A percentile compares a stretch with the other conserved stretches of the same genome.
phyloP scores from a whole-genome alignment of 2,113 vertebrate genomes.

The Corapipo altera region DNA sequence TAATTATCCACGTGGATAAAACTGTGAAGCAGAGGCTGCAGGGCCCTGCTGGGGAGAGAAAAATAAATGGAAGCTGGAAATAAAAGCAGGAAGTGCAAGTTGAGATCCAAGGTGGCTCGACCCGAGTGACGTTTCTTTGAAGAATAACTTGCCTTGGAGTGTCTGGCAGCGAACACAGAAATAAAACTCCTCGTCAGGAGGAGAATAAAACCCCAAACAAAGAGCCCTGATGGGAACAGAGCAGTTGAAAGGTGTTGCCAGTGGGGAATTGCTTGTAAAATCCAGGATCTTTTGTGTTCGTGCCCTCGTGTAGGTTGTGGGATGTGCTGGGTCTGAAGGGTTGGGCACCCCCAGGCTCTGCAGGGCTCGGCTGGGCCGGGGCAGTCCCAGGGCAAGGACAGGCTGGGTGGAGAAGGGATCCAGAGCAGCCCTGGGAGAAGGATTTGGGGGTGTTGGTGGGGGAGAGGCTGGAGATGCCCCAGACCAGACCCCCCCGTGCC shows the following conservation, averaged over 20 bases:
- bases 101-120: background rate
- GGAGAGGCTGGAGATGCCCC: background rate
- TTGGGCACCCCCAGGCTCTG: background rate
- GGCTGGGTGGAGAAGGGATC: background rate
- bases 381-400: background rate
- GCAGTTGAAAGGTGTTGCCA: background rate
- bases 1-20: background rate
- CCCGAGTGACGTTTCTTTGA: background rate
- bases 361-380: background rate
- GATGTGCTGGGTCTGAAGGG: accelerated
- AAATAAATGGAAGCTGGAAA: slow-evolving; percentile 18
- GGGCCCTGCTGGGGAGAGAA: background rate
- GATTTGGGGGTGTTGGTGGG: background rate
- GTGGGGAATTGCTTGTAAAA: background rate
- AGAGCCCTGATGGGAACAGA: background rate
- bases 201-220: background rate
- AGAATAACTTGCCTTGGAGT: background rate
- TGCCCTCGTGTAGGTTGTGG: background rate
- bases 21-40: background rate
- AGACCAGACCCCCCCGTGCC: background rate
- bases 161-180: background rate
- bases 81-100: background rate
- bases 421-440: background rate
- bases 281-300: background rate
- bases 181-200: background rate